Evolutionary conservation across 2,888 invertebrate genomes (phyloP), one percentile per base, ranked within the genome.

Genomic region (Cantharis lateralis): DNA sequence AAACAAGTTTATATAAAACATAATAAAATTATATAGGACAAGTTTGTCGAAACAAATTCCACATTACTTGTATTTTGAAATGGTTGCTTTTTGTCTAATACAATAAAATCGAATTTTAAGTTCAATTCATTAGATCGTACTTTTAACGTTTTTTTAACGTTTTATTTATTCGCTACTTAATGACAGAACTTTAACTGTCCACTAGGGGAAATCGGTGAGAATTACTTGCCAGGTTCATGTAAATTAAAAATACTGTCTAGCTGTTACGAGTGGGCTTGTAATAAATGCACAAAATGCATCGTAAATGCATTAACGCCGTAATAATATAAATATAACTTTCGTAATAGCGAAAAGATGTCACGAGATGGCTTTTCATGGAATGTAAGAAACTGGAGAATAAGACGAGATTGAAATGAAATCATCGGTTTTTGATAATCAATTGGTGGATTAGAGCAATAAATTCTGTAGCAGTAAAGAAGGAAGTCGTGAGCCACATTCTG

Each of bases 401-500:
- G 24, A 18, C 3, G 3, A 24, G 1, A 24, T 24, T 9, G 24
- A 32, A 32, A 11, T 0, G 11, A 11, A 32, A 32, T 48, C n/a
- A 2, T n/a, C n/a, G 5, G n/a, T 48, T 48, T 48, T 48, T 48
- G 48, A 48, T 48, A 7, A 48, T 13, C 48, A 48, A n/a, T 48
- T 48, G 48, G n/a, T n/a, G 48, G 48, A 48, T 48, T 48, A 48
- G 48, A 48, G 48, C 48, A 48, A 48, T 48, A 48, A 48, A n/a
- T 48, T 48, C 7, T 48, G 48, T 48, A 48, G n/a, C 48, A 48
- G 48, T n/a, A 15, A 70, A 70, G 16, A 66, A 66, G 64, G 64
- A 66, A 66, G 24, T 66, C 64, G 64, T 20, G 64, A 66, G 13
- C 64, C 18, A 69, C 74, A 74, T 74, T 74, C 74, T 48, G 70